Evolutionary conservation across 1,140 invertebrate species (phyloP).

Genomic region (Sitophilus oryzae): DNA sequence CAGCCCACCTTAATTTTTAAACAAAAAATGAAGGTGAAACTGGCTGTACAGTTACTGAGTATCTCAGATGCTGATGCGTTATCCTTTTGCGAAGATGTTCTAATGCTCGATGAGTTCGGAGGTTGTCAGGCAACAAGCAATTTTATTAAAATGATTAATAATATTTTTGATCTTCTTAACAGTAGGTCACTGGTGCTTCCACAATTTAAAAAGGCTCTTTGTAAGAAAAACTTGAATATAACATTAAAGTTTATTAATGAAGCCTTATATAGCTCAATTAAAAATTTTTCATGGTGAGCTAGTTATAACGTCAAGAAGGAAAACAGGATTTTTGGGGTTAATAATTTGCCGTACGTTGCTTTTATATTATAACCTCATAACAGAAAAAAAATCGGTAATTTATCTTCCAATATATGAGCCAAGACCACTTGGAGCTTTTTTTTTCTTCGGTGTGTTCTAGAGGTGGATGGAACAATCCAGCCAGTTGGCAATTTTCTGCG

Average conservation of each 20-base stretch:
- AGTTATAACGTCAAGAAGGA: conserved; percentile 1
- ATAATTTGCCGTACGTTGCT: not conserved
- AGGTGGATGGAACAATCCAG: too few species aligned
- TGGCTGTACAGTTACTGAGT: not conserved
- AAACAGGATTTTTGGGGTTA: too few species aligned
- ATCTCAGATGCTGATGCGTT: not conserved
- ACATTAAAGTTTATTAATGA: conserved; percentile 4
- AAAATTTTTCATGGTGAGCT: not conserved
- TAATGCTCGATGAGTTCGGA: not conserved
- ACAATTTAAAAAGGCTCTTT: not conserved
- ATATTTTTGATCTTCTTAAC: conserved; percentile 8
- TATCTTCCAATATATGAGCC: not conserved
- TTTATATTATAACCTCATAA: not conserved
- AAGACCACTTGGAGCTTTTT: too few species aligned
- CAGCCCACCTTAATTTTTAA: too few species aligned
- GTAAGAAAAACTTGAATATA: not conserved
- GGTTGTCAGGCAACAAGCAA: too few species aligned
- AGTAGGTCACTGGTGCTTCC: conserved; percentile 3
- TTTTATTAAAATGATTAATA: conserved; percentile 3
- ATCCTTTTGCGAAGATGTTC: not conserved
- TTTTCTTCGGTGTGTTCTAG: not conserved
- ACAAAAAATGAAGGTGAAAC: too few species aligned
- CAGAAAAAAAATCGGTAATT: not conserved
- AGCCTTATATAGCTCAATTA: conserved; percentile 1
- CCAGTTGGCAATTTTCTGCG: not conserved